Percentiles rank a stretch among this genome's conserved stretches.
Conservation (phyloP, 2,888 invertebrate genomes). For the Mongoloraphidia duomilia region DNA sequence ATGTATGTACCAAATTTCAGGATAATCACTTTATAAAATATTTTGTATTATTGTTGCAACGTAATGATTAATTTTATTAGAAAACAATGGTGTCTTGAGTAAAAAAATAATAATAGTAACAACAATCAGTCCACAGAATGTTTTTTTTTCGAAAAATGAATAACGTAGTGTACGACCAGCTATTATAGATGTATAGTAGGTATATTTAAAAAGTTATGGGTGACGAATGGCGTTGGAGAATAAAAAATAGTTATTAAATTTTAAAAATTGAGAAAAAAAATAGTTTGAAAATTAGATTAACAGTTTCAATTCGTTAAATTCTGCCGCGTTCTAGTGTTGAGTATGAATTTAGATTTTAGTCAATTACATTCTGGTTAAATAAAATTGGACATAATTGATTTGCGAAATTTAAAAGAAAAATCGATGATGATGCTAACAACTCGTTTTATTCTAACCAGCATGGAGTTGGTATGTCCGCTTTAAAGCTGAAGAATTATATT, state of each 20-base stretch:
- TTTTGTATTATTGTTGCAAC: too few relatives aligned
- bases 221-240: slow-evolving; percentile 1
- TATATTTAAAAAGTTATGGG: background rate
- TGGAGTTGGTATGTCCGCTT: slow-evolving; percentile 10
- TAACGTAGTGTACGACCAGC: background rate
- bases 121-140: background rate
- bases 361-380: too few relatives aligned
- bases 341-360: too few relatives aligned
- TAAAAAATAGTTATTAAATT: slow-evolving; percentile 13
- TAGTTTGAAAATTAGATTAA: slow-evolving; percentile 16
- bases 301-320: slow-evolving; percentile 6
- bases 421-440: slow-evolving; percentile 14
- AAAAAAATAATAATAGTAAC: slow-evolving; percentile 2
- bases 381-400: slow-evolving; percentile 12
- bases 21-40: too few relatives aligned
- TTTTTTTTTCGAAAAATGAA: background rate
- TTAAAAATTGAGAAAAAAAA: slow-evolving; percentile 10
- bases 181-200: background rate
- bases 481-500: slow-evolving; percentile 2
- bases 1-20: too few relatives aligned
- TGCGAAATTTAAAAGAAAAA: slow-evolving; percentile 12
- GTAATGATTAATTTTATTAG: too few relatives aligned
- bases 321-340: background rate
- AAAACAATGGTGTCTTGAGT: too few relatives aligned
- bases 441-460: slow-evolving; percentile 9